Evolutionary conservation across 2,797 vertebrate genomes (phyloP).

Genomic region (Amniataba percoides): DNA sequence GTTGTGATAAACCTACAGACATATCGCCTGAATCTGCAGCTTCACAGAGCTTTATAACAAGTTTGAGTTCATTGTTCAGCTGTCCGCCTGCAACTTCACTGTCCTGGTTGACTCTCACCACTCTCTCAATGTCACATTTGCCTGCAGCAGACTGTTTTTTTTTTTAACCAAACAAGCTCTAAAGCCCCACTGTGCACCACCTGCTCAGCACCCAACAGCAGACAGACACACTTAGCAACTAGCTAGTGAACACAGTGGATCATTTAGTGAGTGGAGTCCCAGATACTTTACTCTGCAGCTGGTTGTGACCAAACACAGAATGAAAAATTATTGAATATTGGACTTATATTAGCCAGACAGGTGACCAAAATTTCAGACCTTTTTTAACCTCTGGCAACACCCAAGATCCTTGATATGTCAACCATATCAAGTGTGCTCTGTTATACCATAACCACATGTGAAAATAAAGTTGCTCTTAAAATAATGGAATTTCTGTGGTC

Average conservation of each 20-base stretch:
- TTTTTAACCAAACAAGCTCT: neutral
- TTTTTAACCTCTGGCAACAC: neutral
- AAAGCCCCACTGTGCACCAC: neutral
- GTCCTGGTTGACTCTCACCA: neutral
- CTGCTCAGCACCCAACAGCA: constrained; percentile 3
- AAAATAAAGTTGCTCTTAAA: neutral
- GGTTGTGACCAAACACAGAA: neutral
- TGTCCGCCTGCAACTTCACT: neutral
- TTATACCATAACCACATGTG: neutral
- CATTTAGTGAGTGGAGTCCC: neutral
- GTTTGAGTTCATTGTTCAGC: constrained; percentile 1
- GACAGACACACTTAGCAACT: neutral
- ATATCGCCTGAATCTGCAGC: neutral
- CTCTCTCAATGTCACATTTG: neutral
- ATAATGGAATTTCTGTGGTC: neutral
- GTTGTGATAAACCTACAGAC: neutral
- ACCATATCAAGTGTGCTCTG: neutral
- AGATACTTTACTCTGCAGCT: neutral
- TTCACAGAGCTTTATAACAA: neutral
- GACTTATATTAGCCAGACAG: neutral
- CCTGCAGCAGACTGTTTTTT: too few species aligned
- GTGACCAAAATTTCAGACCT: neutral
- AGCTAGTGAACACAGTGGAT: constrained; percentile 6
- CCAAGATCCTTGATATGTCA: neutral
- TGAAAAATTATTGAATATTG: neutral